A percentile compares a stretch with the other conserved stretches of the same genome.
Evolutionary conservation across 2,113 vertebrate species (phyloP).

Genomic region (Notarius lentiginosus): DNA sequence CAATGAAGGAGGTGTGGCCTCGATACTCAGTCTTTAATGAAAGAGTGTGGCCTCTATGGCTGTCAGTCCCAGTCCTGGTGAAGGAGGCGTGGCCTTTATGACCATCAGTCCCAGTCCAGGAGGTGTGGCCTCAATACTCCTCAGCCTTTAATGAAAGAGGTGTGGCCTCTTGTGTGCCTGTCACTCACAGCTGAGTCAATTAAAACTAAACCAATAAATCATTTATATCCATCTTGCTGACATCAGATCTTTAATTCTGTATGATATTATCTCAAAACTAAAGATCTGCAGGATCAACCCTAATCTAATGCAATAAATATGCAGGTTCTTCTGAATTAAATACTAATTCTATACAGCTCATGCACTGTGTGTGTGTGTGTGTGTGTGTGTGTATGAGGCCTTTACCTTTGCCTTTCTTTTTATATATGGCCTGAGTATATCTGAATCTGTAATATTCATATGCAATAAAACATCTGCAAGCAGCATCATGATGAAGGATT

Average conservation of each 20-base stretch:
- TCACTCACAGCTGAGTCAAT: neutral
- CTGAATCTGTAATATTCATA: slow-evolving; percentile 51
- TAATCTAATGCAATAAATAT: neutral
- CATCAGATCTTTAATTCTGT: neutral
- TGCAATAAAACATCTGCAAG: slow-evolving; percentile 50
- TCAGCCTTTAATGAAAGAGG: too few relatives aligned
- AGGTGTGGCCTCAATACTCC: neutral
- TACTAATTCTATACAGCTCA: neutral
- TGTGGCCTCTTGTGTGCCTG: too few relatives aligned
- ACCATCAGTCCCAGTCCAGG: neutral
- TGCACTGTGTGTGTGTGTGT: slow-evolving; percentile 3
- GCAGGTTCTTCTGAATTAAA: neutral
- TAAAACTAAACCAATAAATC: neutral
- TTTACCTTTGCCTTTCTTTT: slow-evolving; percentile 26
- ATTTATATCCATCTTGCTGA: neutral
- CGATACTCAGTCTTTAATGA: neutral
- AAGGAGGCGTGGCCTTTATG: neutral
- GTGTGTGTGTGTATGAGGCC: slow-evolving; percentile 9
- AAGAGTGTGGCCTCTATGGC: neutral
- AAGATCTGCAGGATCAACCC: neutral
- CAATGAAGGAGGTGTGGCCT: neutral
- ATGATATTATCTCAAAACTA: neutral
- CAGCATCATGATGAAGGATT: slow-evolving; percentile 1
- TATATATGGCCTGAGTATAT: slow-evolving; percentile 49
- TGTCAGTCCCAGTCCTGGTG: neutral